phyloP scores from a whole-genome alignment of 2,888 invertebrate genomes.

The Drosophila nr. fundita region DNA sequence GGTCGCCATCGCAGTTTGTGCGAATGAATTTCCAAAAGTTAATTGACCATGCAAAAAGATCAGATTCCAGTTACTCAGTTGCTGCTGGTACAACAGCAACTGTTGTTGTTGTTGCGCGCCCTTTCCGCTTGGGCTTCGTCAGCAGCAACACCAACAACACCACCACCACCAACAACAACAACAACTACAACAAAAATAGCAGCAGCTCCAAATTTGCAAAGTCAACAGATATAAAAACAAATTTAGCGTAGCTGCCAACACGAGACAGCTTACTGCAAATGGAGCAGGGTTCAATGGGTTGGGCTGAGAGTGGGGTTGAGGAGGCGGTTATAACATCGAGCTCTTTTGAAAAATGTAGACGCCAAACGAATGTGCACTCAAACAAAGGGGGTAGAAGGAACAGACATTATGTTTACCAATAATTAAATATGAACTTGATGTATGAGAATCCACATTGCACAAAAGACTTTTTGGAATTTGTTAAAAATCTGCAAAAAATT shows the following conservation, averaged over 20 bases:
- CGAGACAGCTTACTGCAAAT: conserved; percentile 53
- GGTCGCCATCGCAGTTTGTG: conserved; percentile 53
- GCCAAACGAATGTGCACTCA: conserved; percentile 18
- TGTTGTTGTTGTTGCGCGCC: conserved; percentile 26
- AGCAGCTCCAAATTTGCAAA: conserved; percentile 51
- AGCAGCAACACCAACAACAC: conserved; percentile 21
- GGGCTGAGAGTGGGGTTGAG: background rate
- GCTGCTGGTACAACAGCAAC: conserved; percentile 21
- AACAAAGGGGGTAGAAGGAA: background rate
- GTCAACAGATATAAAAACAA: conserved; percentile 49
- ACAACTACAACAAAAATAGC: conserved; percentile 15
- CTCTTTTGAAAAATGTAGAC: background rate
- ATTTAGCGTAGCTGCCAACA: conserved; percentile 62
- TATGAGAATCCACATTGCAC: background rate
- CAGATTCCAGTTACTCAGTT: conserved; percentile 58
- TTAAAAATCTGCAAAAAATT: background rate
- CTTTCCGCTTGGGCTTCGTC: conserved; percentile 32
- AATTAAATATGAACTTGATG: background rate
- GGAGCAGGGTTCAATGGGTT: conserved; percentile 20
- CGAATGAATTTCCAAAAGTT: conserved; percentile 61
- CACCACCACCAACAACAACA: conserved; percentile 20
- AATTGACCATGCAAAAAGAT: conserved; percentile 78
- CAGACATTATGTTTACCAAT: background rate
- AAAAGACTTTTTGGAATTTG: background rate
- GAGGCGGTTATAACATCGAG: background rate